Evolutionary conservation across 2,113 vertebrate species (phyloP), one percentile per base, ranked within the genome.

Genomic region (Phylloscopus whistleri): DNA sequence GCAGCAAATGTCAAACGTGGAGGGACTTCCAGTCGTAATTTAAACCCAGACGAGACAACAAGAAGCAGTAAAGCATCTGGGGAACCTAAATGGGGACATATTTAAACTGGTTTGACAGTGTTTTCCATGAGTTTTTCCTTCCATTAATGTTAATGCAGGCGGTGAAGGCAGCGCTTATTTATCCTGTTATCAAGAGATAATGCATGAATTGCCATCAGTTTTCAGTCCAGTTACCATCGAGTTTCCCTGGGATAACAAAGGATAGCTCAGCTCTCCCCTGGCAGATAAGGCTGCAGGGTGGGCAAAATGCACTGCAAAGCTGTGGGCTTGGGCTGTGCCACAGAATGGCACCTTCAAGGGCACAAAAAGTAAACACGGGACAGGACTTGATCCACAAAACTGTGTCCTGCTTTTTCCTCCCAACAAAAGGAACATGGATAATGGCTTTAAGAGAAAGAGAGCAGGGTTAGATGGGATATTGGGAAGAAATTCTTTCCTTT

Each of bases 181-280:
- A 52, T 81, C 68, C 83, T 78, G 62, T 68, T 92, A 83, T 83
- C 87, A 17, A 23, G 67, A 82, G 92, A 76, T 80, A 94, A 95
- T 3, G 49, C 92, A 84, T 85, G 91, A 91, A 24, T 52, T 95
- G 89, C 89, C 83, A 7, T 56, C 84, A 94, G 63, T 89, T 96
- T 95, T 72, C 94, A 81, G 88, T 51, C 60, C 96, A 91, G 84
- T 86, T 93, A 13, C 81, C 94, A 92, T 26, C 7, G 17, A 90
- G 73, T 90, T 89, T 70, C 76, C 60, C 87, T 81, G 87, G 91
- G 92, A 94, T 55, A 91, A 90, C 87, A 91, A 90, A 81, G 26
- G 52, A 72, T 51, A 84, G 84, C 88, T 66, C 43, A 43, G 60
- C 78, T 87, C 27, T 46, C 64, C 64, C 63, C 74, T 56, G 35